phyloP scores from a whole-genome alignment of 1,140 invertebrate species.

The Polyergus mexicanus region DNA sequence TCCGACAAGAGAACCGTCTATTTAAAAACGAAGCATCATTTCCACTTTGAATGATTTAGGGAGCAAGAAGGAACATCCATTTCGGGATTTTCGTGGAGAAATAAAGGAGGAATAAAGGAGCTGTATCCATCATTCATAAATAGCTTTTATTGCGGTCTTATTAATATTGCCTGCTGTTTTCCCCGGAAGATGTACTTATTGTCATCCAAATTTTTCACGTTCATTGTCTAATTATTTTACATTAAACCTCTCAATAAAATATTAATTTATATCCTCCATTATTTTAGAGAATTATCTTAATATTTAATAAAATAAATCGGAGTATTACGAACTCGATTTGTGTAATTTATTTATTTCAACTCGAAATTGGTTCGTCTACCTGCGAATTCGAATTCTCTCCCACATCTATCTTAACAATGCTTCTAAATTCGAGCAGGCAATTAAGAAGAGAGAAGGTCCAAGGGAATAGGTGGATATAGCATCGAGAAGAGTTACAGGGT shows the following conservation, averaged over 20 bases:
- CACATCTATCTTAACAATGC: not conserved
- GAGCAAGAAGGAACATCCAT: slow-evolving; percentile 40
- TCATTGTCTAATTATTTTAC: slow-evolving; percentile 6
- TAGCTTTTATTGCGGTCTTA: slow-evolving; percentile 27
- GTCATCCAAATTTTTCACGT: not conserved
- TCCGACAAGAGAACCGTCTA: not conserved
- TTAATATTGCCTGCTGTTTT: slow-evolving; percentile 32
- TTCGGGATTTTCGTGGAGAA: not conserved
- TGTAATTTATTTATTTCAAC: not conserved
- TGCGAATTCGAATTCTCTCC: not conserved
- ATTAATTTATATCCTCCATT: not conserved
- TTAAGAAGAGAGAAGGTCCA: not conserved
- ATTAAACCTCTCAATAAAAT: too few relatives aligned
- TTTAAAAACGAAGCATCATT: slow-evolving; percentile 35
- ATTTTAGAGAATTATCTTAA: not conserved
- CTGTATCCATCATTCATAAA: slow-evolving; percentile 22
- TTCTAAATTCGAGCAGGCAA: slow-evolving; percentile 17
- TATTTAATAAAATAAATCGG: too few relatives aligned
- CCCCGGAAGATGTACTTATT: not conserved
- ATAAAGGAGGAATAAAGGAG: slow-evolving; percentile 38
- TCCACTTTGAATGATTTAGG: slow-evolving; percentile 36
- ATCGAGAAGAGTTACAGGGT: slow-evolving; percentile 48
- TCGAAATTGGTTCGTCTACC: not conserved
- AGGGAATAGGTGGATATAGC: slow-evolving; percentile 53
- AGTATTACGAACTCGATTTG: not conserved